Conservation (phyloP, 92 coral and sea anemone species). For the Siderastrea siderea region DNA sequence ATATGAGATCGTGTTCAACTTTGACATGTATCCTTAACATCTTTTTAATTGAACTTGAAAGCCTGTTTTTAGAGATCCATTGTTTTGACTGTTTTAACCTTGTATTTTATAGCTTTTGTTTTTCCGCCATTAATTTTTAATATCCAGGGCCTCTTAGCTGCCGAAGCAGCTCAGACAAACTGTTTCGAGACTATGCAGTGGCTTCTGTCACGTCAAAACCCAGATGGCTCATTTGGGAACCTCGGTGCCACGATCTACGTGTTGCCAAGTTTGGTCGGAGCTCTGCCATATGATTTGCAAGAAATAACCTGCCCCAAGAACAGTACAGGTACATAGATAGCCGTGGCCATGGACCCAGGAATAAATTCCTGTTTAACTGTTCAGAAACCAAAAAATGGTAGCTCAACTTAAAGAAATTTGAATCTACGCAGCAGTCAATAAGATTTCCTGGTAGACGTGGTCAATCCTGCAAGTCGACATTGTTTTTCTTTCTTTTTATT, state of each 20-base stretch:
- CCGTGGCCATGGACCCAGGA: background rate
- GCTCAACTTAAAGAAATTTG: too few species aligned
- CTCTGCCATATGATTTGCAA: conserved; percentile 63
- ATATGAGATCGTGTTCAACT: too few species aligned
- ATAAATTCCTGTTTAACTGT: too few species aligned
- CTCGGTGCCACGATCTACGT: conserved; percentile 63
- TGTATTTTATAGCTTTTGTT: background rate
- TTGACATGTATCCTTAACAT: too few species aligned
- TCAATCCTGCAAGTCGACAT: too few species aligned
- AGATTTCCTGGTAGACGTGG: too few species aligned
- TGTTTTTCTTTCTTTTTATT: too few species aligned
- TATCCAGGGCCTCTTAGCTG: conserved; percentile 68
- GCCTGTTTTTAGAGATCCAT: background rate
- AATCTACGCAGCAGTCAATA: too few species aligned
- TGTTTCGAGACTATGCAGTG: conserved; percentile 61
- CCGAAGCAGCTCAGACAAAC: conserved; percentile 41
- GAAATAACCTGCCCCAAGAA: conserved; percentile 61
- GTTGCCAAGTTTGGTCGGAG: conserved; percentile 73
- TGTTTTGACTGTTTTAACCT: background rate
- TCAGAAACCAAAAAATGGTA: too few species aligned
- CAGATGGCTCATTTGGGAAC: conserved; percentile 72
- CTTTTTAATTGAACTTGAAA: too few species aligned
- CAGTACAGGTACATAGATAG: background rate
- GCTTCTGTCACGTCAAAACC: conserved; percentile 66
- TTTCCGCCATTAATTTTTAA: background rate